These are phyloP conservation scores for Poecilia wingei DNA, from an alignment of 2,797 vertebrate species.

Conservation along the genomic window DNA sequence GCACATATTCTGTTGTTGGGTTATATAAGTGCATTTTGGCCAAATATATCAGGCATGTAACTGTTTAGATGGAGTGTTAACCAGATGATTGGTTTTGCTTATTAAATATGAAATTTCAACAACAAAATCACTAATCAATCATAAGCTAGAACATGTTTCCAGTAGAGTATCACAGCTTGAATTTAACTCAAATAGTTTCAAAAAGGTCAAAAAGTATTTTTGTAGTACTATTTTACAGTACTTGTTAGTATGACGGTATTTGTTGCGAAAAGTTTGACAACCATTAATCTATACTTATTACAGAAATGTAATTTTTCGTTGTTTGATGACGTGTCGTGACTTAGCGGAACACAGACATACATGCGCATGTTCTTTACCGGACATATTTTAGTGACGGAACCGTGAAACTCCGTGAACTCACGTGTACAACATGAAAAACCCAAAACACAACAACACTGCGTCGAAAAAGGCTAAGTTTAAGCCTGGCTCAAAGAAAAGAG, in stretches of 20 bases:
- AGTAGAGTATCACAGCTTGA: not conserved
- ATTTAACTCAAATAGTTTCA: not conserved
- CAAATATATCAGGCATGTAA: not conserved
- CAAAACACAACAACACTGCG: constrained; percentile 40
- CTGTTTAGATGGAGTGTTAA: not conserved
- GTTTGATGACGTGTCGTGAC: not conserved
- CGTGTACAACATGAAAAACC: constrained; percentile 73
- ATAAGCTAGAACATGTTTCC: not conserved
- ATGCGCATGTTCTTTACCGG: constrained; percentile 47
- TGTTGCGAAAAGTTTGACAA: not conserved
- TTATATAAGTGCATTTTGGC: not conserved
- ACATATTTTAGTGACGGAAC: constrained; percentile 15
- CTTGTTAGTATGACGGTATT: not conserved
- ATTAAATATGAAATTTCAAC: not conserved
- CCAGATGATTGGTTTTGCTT: not conserved
- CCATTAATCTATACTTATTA: not conserved
- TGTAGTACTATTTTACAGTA: not conserved
- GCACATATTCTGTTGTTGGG: not conserved
- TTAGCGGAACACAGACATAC: not conserved
- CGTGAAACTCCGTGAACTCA: constrained; percentile 31
- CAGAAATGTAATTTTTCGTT: not conserved
- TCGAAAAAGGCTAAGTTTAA: constrained; percentile 59
- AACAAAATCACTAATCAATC: not conserved
- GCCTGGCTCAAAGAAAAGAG: constrained; percentile 72
- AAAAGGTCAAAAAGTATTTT: not conserved